Base-by-base conservation (phyloP, 2,797 vertebrate species). In the Acipenser ruthenus region DNA sequence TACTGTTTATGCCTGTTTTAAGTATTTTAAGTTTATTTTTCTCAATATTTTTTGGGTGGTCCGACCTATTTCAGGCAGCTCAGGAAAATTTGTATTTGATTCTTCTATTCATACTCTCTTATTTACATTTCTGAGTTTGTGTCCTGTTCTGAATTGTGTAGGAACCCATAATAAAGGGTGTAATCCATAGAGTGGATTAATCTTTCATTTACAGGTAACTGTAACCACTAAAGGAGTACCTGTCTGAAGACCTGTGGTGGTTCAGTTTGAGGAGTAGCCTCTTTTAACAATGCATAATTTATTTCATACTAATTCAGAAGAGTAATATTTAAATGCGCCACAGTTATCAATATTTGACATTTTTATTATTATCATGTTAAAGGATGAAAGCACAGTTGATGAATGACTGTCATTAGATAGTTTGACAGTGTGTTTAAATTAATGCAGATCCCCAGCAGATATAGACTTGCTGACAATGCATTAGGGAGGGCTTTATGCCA, bases 321-420 rank as follows among this genome's bases (percentile, higher is more conserved):
- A 7, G 56, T 69, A 77, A 82, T 83, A 80, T 81, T 82, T 81
- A 85, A 81, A 69, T 6, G 69, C 73, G 37, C 64, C 63, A 6
- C 11, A 63, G 69, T 73, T 75, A 86, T 86, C 75, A 82, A 79
- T 84, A 80, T 80, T 72, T 70, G 74, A 0, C 0, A 70, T 66
- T 55, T 6, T 49, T 8, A 76, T 71, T 72, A 78, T 80, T 84
- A 79, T 79, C 70, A 78, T 81, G 80, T 83, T 77, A 73, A 67
- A 72, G 79, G 70, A 65, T 72, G 74, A 83, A 75, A 67, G 72
- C 69, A 70, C 61, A 51, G 53, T 60, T 84, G 82, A 90, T 86
- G 69, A 86, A 87, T 87, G 85, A 75, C 0, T 70, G 75, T 79
- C 81, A 83, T 84, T 82, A 85, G 71, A 62, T 55, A 76, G 72